These are phyloP conservation scores for Linyphia triangularis DNA, from an alignment of 2,888 invertebrate genomes.

Conservation along the genomic window DNA sequence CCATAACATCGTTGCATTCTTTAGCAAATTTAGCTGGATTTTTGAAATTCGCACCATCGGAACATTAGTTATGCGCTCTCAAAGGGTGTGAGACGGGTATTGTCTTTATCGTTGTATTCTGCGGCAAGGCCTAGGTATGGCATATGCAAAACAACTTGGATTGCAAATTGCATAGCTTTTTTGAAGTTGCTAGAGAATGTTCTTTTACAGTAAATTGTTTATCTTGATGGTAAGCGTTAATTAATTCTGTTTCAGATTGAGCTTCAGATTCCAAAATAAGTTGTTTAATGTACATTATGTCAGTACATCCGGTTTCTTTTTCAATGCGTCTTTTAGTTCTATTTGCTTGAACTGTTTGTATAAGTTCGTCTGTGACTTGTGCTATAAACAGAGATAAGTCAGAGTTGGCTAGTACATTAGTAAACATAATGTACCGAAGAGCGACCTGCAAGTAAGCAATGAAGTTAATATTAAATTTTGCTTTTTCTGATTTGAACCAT, in stretches of 20 bases:
- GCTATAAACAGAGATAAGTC: neutral
- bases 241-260: neutral
- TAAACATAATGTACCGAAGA: neutral
- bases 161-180: constrained; percentile 16
- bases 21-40: neutral
- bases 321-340: neutral
- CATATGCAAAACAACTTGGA: neutral
- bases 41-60: constrained; percentile 13
- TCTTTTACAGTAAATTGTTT: neutral
- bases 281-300: constrained; percentile 1
- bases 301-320: neutral
- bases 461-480: neutral
- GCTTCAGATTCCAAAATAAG: neutral
- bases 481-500: neutral
- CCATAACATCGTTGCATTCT: neutral
- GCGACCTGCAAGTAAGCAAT: neutral
- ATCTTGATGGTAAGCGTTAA: neutral
- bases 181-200: constrained; percentile 10
- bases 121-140: neutral
- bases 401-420: neutral
- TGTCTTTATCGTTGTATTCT: neutral
- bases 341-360: neutral
- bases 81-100: neutral
- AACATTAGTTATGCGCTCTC: neutral
- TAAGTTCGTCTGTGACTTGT: neutral